Evolutionary conservation across 2,797 vertebrate genomes (phyloP), one percentile per base, ranked within the genome.

Genomic region (Enteromius mattozi): DNA sequence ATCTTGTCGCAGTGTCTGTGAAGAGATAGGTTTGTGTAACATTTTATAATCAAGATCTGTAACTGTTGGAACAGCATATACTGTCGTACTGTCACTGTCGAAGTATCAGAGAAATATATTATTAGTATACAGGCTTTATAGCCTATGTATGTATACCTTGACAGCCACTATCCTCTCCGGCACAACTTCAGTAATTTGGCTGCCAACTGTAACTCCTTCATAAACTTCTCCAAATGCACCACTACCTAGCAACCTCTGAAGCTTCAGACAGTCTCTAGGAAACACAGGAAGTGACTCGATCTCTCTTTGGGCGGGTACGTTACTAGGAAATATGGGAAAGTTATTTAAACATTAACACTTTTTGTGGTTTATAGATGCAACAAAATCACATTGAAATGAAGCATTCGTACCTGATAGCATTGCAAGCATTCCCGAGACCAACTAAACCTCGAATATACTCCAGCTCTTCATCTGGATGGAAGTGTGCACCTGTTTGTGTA

Each of bases 151-250:
- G 17, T 68, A 35, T 91, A 95, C 95, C 95, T 96, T 96, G 66
- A 95, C 93, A 66, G 94, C 95, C 66, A 95, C 95, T 91, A 91
- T 95, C 63, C 75, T 90, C 86, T 91, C 91, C 76, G 92, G 92
- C 59, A 86, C 93, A 83, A 90, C 90, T 56, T 24, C 86, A 81
- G 87, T 89, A 75, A 30, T 59, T 93, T 77, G 81, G 92, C 93
- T 80, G 91, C 92, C 91, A 21, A 89, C 17, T 0, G 93, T 94
- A 66, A 91, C 91, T 21, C 95, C 94, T 88, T 95, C 94, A 75
- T 95, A 95, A 0, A 95, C 95, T 71, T 96, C 94, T 87, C 95
- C 95, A 87, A 96, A 96, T 24, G 94, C 95, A 78, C 95, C 94
- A 0, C 93, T 95, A 87, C 95, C 95, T 90, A 96, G 37, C 54